Conservation (phyloP, 2,888 invertebrate genomes). For the Apodemia mormo region DNA sequence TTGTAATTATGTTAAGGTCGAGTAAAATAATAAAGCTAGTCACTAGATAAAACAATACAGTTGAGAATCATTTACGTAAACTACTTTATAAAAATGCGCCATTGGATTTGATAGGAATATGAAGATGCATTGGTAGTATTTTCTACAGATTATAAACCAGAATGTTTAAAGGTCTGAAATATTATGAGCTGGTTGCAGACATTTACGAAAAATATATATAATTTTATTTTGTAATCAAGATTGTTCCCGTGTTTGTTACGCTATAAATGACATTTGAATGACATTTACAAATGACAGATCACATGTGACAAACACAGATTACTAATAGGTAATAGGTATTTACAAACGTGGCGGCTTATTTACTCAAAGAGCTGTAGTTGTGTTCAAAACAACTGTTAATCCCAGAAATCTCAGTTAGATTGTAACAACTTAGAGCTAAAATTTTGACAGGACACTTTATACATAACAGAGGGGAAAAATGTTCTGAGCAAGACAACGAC, state of each 20-base stretch:
- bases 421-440: too few species aligned
- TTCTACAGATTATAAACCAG: neutral
- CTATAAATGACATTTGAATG: neutral
- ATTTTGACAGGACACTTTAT: too few species aligned
- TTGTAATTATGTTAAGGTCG: constrained; percentile 21
- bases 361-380: too few species aligned
- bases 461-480: too few species aligned
- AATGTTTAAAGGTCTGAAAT: neutral
- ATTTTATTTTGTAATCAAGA: constrained; percentile 13
- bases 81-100: constrained; percentile 9
- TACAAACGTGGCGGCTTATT: too few species aligned
- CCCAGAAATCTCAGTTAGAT: too few species aligned
- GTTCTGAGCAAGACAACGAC: too few species aligned
- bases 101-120: neutral
- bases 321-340: too few species aligned
- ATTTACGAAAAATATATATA: constrained; percentile 11
- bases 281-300: neutral
- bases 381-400: too few species aligned
- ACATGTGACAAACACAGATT: neutral
- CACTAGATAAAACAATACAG: constrained; percentile 18
- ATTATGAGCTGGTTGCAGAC: constrained; percentile 4
- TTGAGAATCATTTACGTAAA: constrained; percentile 4
- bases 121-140: neutral
- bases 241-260: constrained; percentile 2
- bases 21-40: constrained; percentile 24